phyloP scores from a whole-genome alignment of 2,888 invertebrate genomes.

The Stenodema calcarata region DNA sequence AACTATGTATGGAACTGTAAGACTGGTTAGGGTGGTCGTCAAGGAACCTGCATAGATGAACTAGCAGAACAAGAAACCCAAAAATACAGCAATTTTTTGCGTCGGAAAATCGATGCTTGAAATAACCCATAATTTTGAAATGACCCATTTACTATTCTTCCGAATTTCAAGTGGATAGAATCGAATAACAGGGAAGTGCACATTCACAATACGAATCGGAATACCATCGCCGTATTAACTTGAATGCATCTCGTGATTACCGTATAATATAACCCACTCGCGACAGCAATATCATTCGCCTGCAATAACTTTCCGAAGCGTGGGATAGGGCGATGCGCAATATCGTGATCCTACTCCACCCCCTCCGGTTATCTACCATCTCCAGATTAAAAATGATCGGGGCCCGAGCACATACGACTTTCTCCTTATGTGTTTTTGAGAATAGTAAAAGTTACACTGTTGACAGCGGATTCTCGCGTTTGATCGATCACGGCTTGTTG shows the following conservation, averaged over 20 bases:
- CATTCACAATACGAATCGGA: not conserved
- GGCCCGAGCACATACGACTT: not conserved
- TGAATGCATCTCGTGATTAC: not conserved
- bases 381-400: not conserved
- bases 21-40: too few relatives aligned
- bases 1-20: too few relatives aligned
- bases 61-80: too few relatives aligned
- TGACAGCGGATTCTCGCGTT: not conserved
- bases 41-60: too few relatives aligned
- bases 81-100: too few relatives aligned
- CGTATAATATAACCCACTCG: not conserved
- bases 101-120: too few relatives aligned
- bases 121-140: too few relatives aligned
- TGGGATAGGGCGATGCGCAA: slow-evolving; percentile 6
- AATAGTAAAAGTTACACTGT: not conserved
- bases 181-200: too few relatives aligned
- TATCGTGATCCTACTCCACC: slow-evolving; percentile 11
- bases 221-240: not conserved
- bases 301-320: not conserved
- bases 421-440: not conserved
- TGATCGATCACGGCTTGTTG: not conserved
- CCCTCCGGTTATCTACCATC: slow-evolving; percentile 1
- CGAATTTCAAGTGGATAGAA: too few relatives aligned
- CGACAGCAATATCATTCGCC: not conserved
- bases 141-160: too few relatives aligned